Percentiles rank a stretch among this genome's conserved stretches.
Conservation (phyloP, 2,113 vertebrate species). For the Sminthopsis crassicaudata region DNA sequence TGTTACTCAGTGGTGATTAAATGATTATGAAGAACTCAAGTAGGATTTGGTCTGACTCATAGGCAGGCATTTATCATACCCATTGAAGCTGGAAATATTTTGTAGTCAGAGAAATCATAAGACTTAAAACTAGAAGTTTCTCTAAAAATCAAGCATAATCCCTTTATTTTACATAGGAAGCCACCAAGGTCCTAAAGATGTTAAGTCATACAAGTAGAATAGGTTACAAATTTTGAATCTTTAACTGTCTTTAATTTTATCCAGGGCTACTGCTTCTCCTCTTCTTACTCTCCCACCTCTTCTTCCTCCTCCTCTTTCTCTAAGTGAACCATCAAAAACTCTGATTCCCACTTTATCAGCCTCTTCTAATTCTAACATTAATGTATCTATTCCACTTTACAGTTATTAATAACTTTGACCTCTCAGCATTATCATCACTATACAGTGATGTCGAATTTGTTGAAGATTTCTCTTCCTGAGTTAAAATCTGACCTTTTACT, state of each 20-base stretch:
- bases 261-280: too few relatives aligned
- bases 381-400: neutral
- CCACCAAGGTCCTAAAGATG: conserved; percentile 47
- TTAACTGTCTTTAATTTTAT: neutral
- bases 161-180: conserved; percentile 52
- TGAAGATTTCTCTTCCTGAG: neutral
- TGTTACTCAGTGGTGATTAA: conserved; percentile 61
- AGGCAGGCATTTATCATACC: conserved; percentile 27
- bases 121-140: neutral
- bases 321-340: neutral
- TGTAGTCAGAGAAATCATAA: neutral
- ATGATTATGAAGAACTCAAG: conserved; percentile 56
- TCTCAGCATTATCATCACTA: neutral
- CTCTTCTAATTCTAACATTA: neutral
- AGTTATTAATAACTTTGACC: neutral
- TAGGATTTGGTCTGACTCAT: conserved; percentile 11
- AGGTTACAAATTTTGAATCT: neutral
- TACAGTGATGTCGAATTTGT: too few relatives aligned
- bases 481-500: neutral
- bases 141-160: neutral
- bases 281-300: too few relatives aligned
- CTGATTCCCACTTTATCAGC: neutral
- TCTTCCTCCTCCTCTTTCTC: neutral
- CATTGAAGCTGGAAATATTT: conserved; percentile 24
- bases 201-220: neutral